These are phyloP conservation scores for Pyrrhia umbra DNA, from an alignment of 2,888 invertebrate genomes.

Conservation along the genomic window DNA sequence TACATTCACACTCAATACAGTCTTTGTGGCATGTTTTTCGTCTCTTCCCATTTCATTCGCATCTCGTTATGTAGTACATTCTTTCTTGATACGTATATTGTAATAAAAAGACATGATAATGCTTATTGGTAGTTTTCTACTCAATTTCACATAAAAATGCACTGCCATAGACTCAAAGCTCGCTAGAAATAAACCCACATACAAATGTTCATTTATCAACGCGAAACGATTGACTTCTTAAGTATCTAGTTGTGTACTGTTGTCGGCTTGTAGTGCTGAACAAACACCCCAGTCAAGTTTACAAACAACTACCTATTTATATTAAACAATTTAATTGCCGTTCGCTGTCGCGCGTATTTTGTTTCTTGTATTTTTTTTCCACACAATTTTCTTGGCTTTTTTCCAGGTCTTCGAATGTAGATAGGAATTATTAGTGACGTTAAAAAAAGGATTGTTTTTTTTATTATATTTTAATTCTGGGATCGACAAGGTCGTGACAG, in stretches of 20 bases:
- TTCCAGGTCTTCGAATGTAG: conserved; percentile 16
- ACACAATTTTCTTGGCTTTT: conserved; percentile 15
- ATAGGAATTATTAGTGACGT: neutral
- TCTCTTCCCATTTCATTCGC: no score
- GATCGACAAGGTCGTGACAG: no score
- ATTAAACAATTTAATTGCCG: conserved; percentile 31
- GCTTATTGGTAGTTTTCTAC: no score
- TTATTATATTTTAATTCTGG: no score
- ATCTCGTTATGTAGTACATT: no score
- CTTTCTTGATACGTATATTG: no score
- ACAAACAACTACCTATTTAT: conserved; percentile 22
- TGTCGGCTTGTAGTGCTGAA: neutral
- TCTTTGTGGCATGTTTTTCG: no score
- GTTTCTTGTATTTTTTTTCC: conserved; percentile 12
- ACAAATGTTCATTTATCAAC: neutral
- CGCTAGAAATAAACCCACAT: neutral
- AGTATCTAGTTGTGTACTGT: conserved; percentile 2
- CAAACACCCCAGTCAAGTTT: conserved; percentile 17
- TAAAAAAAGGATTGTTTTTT: neutral
- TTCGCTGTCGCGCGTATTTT: conserved; percentile 11
- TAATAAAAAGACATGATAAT: no score
- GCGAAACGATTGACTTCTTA: neutral
- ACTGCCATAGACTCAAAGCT: no score
- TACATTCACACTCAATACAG: no score
- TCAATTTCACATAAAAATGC: no score